Base-by-base conservation (phyloP, 2,797 vertebrate genomes). In the Coluber constrictor region DNA sequence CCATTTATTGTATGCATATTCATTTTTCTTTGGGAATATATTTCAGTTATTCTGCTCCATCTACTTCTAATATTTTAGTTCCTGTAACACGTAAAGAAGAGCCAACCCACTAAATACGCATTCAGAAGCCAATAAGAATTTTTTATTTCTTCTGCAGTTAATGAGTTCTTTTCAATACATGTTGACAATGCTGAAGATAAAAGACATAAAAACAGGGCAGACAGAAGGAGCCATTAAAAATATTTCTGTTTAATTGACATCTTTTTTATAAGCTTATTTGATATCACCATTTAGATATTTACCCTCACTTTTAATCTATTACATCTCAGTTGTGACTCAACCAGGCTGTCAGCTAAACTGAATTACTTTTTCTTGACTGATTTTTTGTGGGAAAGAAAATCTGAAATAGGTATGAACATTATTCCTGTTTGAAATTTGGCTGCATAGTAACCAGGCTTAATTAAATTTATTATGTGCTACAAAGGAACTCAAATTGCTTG, bases 381-480 rank as follows among this genome's bases (percentile, higher is more conserved):
- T 93, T 95, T 91, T 90, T 74, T 70, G 92, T 93, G 63, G 91
- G 2, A 94, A 90, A 95, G 92, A 54, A 37, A 57, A 70, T 13
- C n/a, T 66, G 83, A 91, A 91, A 13, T 88, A 94, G 60, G 70
- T 95, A 56, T 94, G 56, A 95, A 51, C 2, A 91, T 79, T 91
- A 27, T 63, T 95, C 95, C 94, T 94, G 59, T 96, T 96, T 96
- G 95, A 96, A 96, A 92, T 93, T 91, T 86, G 95, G 92, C 56
- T 92, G 16, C 90, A 87, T 37, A 90, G 91, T 95, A 96, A 96
- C 94, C 94, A 94, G 94, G 15, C 57, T 93, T 94, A 96, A 96
- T 96, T 95, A 95, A 95, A 32, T 55, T 92, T 94, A 95, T 93
- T 93, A 94, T 87, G 25, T 54, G 90, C 25, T 87, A 92, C 60